Percentiles rank a stretch among this genome's conserved stretches.
These are phyloP conservation scores for Dastarcus helophoroides DNA, from an alignment of 2,888 invertebrate species.

Conservation along the genomic window DNA sequence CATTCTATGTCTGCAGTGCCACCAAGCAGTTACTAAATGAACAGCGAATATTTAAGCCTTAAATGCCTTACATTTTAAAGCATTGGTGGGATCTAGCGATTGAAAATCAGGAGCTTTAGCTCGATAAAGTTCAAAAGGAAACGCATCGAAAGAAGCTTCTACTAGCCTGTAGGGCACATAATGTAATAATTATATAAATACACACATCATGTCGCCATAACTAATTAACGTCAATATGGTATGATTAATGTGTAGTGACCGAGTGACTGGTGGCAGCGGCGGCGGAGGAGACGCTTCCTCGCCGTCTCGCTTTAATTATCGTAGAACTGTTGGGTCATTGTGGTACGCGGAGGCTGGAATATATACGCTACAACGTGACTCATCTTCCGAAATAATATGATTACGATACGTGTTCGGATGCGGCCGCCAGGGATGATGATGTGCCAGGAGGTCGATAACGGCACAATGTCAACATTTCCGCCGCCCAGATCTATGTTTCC, in stretches of 20 bases:
- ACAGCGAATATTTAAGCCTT: too few species aligned
- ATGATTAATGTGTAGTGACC: constrained; percentile 31
- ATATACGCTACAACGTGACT: constrained; percentile 1
- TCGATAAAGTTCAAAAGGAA: too few species aligned
- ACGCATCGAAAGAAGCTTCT: too few species aligned
- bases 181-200: constrained; percentile 37
- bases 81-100: too few species aligned
- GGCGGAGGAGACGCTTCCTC: constrained; percentile 15
- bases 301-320: constrained; percentile 16
- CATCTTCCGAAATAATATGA: constrained; percentile 1
- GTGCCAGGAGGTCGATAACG: constrained; percentile 19
- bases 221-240: constrained; percentile 35
- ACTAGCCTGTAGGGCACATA: too few species aligned
- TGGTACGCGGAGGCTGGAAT: too few species aligned
- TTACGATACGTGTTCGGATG: constrained; percentile 7
- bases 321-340: background rate
- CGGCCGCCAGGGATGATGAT: too few species aligned
- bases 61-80: too few species aligned
- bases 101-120: too few species aligned
- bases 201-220: constrained; percentile 32
- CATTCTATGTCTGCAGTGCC: too few species aligned
- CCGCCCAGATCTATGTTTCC: constrained; percentile 24
- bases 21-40: too few species aligned
- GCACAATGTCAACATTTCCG: constrained; percentile 25
- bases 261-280: constrained; percentile 21